Base-by-base conservation (phyloP, 2,888 invertebrate species). In the Drosophila anomalata region DNA sequence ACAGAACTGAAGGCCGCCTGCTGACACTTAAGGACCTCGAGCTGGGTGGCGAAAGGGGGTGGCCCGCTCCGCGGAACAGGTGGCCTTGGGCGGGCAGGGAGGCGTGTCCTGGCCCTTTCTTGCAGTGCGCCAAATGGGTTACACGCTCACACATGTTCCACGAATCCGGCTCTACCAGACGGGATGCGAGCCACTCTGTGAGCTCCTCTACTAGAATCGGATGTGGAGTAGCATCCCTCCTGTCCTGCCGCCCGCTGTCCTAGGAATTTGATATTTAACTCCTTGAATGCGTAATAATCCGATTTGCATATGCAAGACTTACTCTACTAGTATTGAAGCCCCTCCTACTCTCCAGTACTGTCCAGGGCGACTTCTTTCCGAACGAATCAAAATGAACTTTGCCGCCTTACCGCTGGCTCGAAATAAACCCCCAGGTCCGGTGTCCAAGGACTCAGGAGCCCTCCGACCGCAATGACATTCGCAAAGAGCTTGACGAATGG, bases 111-210 rank as follows among this genome's bases (percentile, higher is more conserved):
- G 39, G 68, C 14, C 53, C 69, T 8, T 14, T 58, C 57, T 52
- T 67, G 53, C 76, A 82, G 78, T 78, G 67, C 73, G 71, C 79
- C 79, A 76, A 85, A 85, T 82, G 86, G 78, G 83, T 79, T 79
- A 82, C 78, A 82, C 76, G 80, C 77, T 75, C 69, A 83, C 83
- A 85, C 83, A 82, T 82, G 83, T 82, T 73, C 50, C 58, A 14
- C 9, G 29, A 9, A 9, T 7, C 9, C 2, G 2, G 0, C 29
- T 29, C 9, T 9, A 3, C 9, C 9, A 29, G 29, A 9, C 29
- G 9, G 29, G 9, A 9, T 9, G 3, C 2, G 29, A 24, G 9
- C 2, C 9, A 2, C 29, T 29, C 29, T 7, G 8, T 3, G 2
- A 29, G 9, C 29, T 29, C 8, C 7, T 8, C 9, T 9, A 8